Evolutionary conservation across 2,888 invertebrate genomes (phyloP).

Genomic region (Bembecia ichneumoniformis): DNA sequence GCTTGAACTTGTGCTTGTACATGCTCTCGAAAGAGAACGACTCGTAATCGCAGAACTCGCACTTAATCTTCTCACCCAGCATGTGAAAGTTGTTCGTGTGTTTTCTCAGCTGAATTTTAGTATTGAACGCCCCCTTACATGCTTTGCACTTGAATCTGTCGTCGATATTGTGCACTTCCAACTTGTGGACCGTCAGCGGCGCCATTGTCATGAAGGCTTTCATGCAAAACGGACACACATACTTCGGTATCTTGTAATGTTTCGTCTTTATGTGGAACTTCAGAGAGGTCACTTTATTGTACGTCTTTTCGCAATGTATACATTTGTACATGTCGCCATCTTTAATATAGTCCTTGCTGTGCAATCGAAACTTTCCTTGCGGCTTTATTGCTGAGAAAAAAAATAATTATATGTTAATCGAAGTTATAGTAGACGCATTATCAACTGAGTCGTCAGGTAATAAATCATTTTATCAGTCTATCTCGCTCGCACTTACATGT

Average conservation of each 20-base stretch:
- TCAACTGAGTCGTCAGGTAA: too few relatives aligned
- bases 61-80: constrained; percentile 44
- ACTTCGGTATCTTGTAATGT: constrained; percentile 39
- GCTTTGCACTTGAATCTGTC: constrained; percentile 50
- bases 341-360: background rate
- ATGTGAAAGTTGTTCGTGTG: constrained; percentile 52
- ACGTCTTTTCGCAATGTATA: constrained; percentile 10
- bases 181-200: constrained; percentile 36
- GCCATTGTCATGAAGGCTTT: constrained; percentile 38
- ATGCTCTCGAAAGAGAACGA: constrained; percentile 36
- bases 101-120: constrained; percentile 32
- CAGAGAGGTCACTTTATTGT: constrained; percentile 31
- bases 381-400: constrained; percentile 1
- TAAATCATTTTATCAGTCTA: too few relatives aligned
- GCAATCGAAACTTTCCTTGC: constrained; percentile 1
- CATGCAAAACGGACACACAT: constrained; percentile 28
- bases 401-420: background rate
- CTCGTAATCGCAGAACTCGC: constrained; percentile 46
- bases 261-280: constrained; percentile 38
- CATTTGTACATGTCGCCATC: constrained; percentile 3
- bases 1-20: constrained; percentile 53
- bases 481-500: too few relatives aligned
- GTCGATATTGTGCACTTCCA: constrained; percentile 40
- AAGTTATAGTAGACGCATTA: too few relatives aligned
- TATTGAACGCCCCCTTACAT: constrained; percentile 43